These are phyloP conservation scores for Coenonympha glycerion DNA, from an alignment of 2,888 invertebrate genomes.

Conservation along the genomic window DNA sequence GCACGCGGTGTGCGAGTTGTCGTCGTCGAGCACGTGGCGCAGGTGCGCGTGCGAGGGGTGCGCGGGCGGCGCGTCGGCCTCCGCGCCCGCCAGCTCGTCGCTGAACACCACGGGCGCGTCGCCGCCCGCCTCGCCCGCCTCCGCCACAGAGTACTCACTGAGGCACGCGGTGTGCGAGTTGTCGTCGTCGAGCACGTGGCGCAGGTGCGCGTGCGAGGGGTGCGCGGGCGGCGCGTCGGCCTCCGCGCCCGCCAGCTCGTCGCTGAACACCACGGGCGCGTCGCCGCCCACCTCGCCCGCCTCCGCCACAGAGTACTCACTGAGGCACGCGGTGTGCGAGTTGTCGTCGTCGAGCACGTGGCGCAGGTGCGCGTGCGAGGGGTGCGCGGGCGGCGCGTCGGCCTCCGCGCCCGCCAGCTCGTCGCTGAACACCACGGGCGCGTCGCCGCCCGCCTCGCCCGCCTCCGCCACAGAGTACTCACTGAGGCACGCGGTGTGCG, in stretches of 20 bases:
- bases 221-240: slow-evolving; percentile 73
- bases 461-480: slow-evolving; percentile 98
- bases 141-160: slow-evolving; percentile 97
- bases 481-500: slow-evolving; percentile 96
- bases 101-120: slow-evolving; percentile 87
- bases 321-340: slow-evolving; percentile 94
- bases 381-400: slow-evolving; percentile 73
- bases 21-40: slow-evolving; percentile 88
- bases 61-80: slow-evolving; percentile 72
- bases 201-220: slow-evolving; percentile 76
- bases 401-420: slow-evolving; percentile 80
- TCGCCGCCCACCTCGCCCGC: slow-evolving; percentile 88
- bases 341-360: slow-evolving; percentile 93
- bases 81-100: slow-evolving; percentile 86
- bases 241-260: slow-evolving; percentile 83
- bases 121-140: slow-evolving; percentile 90
- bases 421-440: slow-evolving; percentile 92
- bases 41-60: slow-evolving; percentile 75
- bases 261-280: slow-evolving; percentile 90
- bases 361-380: slow-evolving; percentile 76
- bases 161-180: slow-evolving; percentile 96
- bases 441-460: slow-evolving; percentile 84
- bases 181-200: slow-evolving; percentile 90
- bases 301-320: slow-evolving; percentile 97
- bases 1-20: slow-evolving; percentile 95